Percentiles rank a stretch among this genome's conserved stretches.
Evolutionary conservation across 2,113 vertebrate species (phyloP).

Genomic region (Aldabrachelys gigantea): DNA sequence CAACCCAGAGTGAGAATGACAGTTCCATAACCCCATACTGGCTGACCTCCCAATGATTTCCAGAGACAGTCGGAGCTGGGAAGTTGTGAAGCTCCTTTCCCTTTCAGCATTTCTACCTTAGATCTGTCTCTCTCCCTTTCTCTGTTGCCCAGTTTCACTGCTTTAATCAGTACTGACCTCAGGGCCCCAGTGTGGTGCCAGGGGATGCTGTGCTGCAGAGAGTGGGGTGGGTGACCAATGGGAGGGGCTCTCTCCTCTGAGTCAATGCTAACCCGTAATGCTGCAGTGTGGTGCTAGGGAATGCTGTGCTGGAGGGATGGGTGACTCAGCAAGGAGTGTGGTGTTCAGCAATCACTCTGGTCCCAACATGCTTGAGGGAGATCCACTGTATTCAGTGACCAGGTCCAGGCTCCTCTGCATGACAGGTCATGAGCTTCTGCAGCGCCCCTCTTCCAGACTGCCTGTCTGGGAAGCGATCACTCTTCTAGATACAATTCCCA

Average conservation of each 20-base stretch:
- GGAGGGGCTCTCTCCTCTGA: background rate
- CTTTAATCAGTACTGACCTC: background rate
- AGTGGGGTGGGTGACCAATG: background rate
- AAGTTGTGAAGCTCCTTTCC: background rate
- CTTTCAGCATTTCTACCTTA: background rate
- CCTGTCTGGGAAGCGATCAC: background rate
- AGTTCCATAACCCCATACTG: background rate
- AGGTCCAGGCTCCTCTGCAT: background rate
- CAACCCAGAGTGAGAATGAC: background rate
- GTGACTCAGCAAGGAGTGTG: too few relatives aligned
- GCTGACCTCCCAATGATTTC: background rate
- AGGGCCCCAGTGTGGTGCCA: background rate
- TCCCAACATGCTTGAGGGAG: too few relatives aligned
- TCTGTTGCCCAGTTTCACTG: background rate
- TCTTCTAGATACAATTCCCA: background rate
- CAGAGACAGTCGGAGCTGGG: background rate
- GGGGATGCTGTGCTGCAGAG: background rate
- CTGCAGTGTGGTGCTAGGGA: background rate
- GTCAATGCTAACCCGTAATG: background rate
- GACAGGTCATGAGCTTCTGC: background rate
- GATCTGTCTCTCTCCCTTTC: background rate
- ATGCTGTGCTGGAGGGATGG: background rate
- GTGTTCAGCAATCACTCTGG: too few relatives aligned
- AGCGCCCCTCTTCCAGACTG: background rate
- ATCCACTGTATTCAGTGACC: background rate